Evolutionary conservation across 2,113 vertebrate species (phyloP), one percentile per base, ranked within the genome.

Genomic region (Paracanthobrama guichenoti): DNA sequence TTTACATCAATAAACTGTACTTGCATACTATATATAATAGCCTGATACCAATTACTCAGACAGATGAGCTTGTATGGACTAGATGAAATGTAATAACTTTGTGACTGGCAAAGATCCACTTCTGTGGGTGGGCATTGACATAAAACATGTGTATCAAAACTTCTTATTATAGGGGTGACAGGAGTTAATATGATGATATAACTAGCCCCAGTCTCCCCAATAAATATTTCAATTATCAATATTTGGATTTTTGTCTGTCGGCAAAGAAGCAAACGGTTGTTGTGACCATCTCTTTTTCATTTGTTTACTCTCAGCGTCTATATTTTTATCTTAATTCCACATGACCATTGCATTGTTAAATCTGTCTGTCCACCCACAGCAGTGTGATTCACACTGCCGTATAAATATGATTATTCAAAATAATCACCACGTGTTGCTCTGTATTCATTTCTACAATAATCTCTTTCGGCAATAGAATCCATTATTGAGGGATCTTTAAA

Each of bases 391-490:
- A 76, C 26, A 6, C 80, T 75, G 24, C 59, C 3, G 24, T 69
- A 31, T 84, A 12, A 71, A 60, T 83, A n/a, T 66, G 53, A 73
- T 53, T 79, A 79, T 26, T 79, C 57, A 64, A 57, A 79, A 79
- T 64, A 79, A 46, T 79, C 14, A 20, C 39, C 59, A 69, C 48
- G 48, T 62, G 60, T 84, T 77, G 71, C 73, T 84, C 50, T 46
- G 57, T 44, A 53, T 48, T 81, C 2, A 75, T 74, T 81, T 42
- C 57, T 55, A 53, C 80, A 62, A 55, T 62, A 31, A 86, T 48
- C 26, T 78, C 28, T 64, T 59, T 74, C 71, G 81, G 83, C 83
- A 71, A 87, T 82, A 84, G 77, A 55, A 31, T 39, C 20, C 50
- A 55, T 82, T 67, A 28, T 35, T 44, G 62, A 62, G 26, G 44